Evolutionary conservation across 2,888 invertebrate species (phyloP), one percentile per base, ranked within the genome.

Genomic region (Dorcus parallelipipedus): DNA sequence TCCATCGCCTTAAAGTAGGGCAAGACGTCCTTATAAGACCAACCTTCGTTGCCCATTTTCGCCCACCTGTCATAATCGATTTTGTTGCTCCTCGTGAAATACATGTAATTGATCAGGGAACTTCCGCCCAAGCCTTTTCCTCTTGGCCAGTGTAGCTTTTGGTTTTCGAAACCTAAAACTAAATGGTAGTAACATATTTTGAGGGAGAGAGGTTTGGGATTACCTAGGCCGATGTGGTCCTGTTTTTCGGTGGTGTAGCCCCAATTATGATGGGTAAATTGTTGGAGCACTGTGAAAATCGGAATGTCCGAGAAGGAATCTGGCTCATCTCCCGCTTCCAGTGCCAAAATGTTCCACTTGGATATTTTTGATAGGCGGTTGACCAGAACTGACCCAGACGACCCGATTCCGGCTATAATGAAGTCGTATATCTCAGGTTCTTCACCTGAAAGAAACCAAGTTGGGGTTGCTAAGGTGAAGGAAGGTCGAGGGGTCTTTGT

Each of bases 21-120:
- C 1, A 82, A 66, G 1, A 82, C 38, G 81, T 80, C 76, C 0
- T 73, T 60, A 67, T 78, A 83, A 9, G 77, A 82, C 91, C 91
- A 92, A 47, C 90, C 90, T 3, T 80, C 78, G 70, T 90, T 91
- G 1, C 91, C 91, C 14, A 82, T 79, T 33, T 33, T 33, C 0
- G 84, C 81, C 85, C 85, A 91, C 74, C 81, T 76, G 66, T 91
- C 86, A 76, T 87, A 91, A 69, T 91, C 89, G 14, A 80, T 77
- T 2, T 83, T 84, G 68, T 84, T 81, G 0, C 85, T 85, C 52
- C 85, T 75, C 1, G 82, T 80, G 69, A 84, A 85, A 62, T 81
- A 81, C 83, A 84, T 84, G 61, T 71, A 70, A 58, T 74, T 73
- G 20, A 74, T 69, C 4, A 70, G 66, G 9, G 67, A 68, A 1